Percentiles rank a stretch among this genome's conserved stretches.
These are phyloP conservation scores for Etia nguti DNA, from an alignment of 2,113 vertebrate species.

Conservation along the genomic window DNA sequence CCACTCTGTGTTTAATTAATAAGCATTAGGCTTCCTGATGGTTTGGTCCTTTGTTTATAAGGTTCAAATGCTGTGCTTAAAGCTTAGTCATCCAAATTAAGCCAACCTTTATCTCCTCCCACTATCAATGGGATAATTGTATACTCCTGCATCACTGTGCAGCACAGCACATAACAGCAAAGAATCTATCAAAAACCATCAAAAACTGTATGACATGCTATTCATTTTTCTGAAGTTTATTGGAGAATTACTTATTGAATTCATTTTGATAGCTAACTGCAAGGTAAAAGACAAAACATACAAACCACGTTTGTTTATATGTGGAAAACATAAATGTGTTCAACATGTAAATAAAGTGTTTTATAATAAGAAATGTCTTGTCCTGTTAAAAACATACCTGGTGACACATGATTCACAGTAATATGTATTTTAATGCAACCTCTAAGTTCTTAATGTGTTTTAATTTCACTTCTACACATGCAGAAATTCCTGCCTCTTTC, in stretches of 20 bases:
- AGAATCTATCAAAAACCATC: not conserved
- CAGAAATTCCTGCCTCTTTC: not conserved
- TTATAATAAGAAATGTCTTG: not conserved
- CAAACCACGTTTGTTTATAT: not conserved
- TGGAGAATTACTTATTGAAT: not conserved
- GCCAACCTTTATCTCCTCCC: not conserved
- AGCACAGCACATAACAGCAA: not conserved
- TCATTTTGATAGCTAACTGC: not conserved
- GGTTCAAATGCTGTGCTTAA: not conserved
- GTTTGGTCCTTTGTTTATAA: not conserved
- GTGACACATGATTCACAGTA: too few relatives aligned
- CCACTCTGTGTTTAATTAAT: not conserved
- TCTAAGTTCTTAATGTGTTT: not conserved
- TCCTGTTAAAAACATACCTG: not conserved
- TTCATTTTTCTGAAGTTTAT: not conserved
- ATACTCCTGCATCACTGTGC: not conserved
- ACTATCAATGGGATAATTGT: rapidly evolving
- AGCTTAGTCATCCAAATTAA: not conserved
- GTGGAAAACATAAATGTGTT: not conserved
- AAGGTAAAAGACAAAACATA: not conserved
- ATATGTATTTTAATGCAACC: not conserved
- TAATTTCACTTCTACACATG: not conserved
- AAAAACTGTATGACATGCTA: not conserved
- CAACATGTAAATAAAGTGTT: not conserved
- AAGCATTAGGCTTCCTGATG: not conserved